These are phyloP conservation scores for Dinomys branickii DNA, from an alignment of 2,113 vertebrate genomes.

Conservation along the genomic window DNA sequence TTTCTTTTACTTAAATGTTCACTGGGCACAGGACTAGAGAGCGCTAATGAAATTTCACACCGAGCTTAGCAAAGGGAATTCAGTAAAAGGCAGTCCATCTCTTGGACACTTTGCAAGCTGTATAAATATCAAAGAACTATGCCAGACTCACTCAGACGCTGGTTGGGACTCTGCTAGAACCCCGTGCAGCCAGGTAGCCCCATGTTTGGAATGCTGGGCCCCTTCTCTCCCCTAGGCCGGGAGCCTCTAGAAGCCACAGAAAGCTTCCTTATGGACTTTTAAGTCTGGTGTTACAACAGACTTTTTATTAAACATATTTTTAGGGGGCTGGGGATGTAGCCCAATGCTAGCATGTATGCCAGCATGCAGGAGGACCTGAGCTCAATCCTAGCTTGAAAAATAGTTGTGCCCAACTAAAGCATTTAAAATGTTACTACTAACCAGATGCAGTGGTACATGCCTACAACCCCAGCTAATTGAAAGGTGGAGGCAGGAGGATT, in stretches of 20 bases:
- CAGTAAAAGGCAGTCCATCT: neutral
- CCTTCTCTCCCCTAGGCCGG: neutral
- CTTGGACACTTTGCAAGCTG: neutral
- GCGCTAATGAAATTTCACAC: neutral
- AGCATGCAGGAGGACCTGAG: neutral
- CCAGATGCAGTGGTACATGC: neutral
- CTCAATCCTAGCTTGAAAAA: neutral
- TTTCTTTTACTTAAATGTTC: slow-evolving; percentile 46
- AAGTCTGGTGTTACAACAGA: neutral
- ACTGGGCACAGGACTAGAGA: neutral
- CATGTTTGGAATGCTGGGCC: neutral
- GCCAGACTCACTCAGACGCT: neutral
- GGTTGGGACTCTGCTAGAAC: accelerated
- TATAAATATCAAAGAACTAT: neutral
- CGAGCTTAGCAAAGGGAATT: neutral
- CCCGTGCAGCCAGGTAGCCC: neutral
- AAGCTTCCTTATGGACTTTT: neutral
- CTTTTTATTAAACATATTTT: slow-evolving; percentile 14
- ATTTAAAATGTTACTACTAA: neutral
- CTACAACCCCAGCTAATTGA: neutral
- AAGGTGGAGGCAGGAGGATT: neutral
- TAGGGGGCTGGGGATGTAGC: neutral
- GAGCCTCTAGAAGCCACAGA: neutral
- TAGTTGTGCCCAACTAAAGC: neutral
- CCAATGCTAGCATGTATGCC: neutral